A percentile compares a stretch with the other conserved stretches of the same genome.
These are phyloP conservation scores for Saccostrea cuccullata DNA, from an alignment of 1,140 invertebrate genomes.

Conservation along the genomic window DNA sequence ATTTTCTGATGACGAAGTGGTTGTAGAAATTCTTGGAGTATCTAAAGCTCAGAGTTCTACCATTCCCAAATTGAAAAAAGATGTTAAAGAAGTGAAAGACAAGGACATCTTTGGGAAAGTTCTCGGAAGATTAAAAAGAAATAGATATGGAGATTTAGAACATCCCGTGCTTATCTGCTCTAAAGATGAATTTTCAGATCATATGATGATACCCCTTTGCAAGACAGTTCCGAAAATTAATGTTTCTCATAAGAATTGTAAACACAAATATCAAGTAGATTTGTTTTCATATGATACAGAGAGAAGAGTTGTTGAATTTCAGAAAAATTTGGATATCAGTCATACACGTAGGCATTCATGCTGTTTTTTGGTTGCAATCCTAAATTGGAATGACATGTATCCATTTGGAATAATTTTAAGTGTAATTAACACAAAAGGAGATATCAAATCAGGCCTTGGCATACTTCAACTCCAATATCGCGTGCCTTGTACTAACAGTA, in stretches of 20 bases:
- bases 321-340: not conserved
- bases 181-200: slow-evolving; percentile 59
- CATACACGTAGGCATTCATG: not conserved
- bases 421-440: slow-evolving; percentile 36
- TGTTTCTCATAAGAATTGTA: slow-evolving; percentile 48
- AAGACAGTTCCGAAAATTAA: slow-evolving; percentile 68
- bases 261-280: slow-evolving; percentile 56
- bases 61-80: slow-evolving; percentile 38
- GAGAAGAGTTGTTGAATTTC: slow-evolving; percentile 26
- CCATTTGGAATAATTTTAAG: slow-evolving; percentile 46
- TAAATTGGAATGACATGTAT: too few relatives aligned
- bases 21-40: slow-evolving; percentile 65
- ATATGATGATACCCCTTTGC: slow-evolving; percentile 68
- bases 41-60: not conserved
- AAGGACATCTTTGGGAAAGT: slow-evolving; percentile 61
- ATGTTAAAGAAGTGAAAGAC: not conserved
- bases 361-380: slow-evolving; percentile 42
- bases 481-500: slow-evolving; percentile 35
- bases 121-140: slow-evolving; percentile 59
- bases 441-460: not conserved
- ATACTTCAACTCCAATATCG: slow-evolving; percentile 29
- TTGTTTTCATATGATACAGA: slow-evolving; percentile 50
- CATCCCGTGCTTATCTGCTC: slow-evolving; percentile 66
- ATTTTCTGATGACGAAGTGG: slow-evolving; percentile 69
- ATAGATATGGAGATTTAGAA: slow-evolving; percentile 44